Conservation (phyloP, 2,113 vertebrate genomes). For the Cairina moschata region DNA sequence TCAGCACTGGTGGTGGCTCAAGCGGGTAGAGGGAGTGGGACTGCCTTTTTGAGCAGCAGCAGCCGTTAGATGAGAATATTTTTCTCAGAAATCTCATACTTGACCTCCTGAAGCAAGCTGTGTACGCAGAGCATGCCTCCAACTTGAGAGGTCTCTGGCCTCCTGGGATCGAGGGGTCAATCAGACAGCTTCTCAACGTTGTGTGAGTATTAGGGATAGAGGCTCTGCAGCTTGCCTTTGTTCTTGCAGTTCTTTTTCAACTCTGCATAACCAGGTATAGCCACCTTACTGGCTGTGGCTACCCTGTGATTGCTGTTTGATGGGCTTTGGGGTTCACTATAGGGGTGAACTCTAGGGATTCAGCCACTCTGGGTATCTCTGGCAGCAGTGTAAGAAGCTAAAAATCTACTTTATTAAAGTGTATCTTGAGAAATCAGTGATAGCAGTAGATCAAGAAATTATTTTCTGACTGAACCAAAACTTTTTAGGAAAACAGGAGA, state of each 20-base stretch:
- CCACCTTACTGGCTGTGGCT: background rate
- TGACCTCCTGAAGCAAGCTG: background rate
- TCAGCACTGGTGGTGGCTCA: background rate
- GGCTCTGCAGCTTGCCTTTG: background rate
- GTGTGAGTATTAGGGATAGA: background rate
- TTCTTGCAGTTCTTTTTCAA: background rate
- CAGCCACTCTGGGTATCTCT: slow-evolving; percentile 17
- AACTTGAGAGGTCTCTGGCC: background rate
- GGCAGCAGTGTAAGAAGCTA: slow-evolving; percentile 32
- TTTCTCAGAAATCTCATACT: background rate
- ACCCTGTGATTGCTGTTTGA: background rate
- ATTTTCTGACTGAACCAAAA: slow-evolving; percentile 12
- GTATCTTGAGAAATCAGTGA: slow-evolving; percentile 42
- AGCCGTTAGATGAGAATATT: background rate
- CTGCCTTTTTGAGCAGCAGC: background rate
- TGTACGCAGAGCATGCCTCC: background rate
- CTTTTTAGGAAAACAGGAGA: background rate
- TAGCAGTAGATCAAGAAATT: slow-evolving; percentile 56
- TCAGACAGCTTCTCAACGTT: background rate
- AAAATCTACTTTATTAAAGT: slow-evolving; percentile 3
- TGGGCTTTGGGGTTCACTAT: background rate
- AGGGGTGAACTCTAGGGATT: background rate
- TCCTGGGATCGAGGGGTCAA: background rate
- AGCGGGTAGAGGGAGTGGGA: background rate
- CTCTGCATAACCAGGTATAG: background rate